Percentiles rank a stretch among this genome's conserved stretches.
Evolutionary conservation across 2,797 vertebrate genomes (phyloP).

Genomic region (Enoplosus armatus): DNA sequence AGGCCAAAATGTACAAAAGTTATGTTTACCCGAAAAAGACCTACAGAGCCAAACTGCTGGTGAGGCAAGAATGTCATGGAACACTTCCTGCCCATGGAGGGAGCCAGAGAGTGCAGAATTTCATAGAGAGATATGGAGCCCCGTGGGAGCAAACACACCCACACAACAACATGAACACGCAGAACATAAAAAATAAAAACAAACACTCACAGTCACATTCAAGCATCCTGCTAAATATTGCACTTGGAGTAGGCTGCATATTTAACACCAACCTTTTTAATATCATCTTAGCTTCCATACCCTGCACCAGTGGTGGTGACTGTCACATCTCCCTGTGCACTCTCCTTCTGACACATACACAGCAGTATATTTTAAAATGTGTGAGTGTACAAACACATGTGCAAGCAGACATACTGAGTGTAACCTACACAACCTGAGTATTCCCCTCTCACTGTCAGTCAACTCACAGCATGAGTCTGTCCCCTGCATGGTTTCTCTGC

Average conservation of each 20-base stretch:
- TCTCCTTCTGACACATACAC: conserved; percentile 8
- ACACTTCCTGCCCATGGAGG: conserved; percentile 73
- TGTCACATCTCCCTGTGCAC: background rate
- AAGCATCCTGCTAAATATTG: conserved; percentile 60
- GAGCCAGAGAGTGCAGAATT: conserved; percentile 79
- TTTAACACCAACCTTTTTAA: conserved; percentile 38
- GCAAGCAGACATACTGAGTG: conserved; percentile 42
- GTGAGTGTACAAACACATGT: conserved; percentile 40
- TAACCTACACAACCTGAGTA: conserved; percentile 41
- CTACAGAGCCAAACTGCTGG: conserved; percentile 10
- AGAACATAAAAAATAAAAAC: conserved; percentile 60
- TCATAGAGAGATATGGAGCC: conserved; percentile 48
- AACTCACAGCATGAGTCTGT: conserved; percentile 71
- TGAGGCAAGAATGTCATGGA: conserved; percentile 14
- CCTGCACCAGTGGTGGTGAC: conserved; percentile 19
- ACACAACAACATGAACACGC: conserved; percentile 61
- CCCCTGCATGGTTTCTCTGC: conserved; percentile 70
- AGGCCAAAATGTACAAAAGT: background rate
- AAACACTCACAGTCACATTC: conserved; percentile 35
- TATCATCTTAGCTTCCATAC: conserved; percentile 20
- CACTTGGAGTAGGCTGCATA: conserved; percentile 47
- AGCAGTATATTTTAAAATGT: conserved; percentile 30
- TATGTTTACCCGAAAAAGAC: conserved; percentile 2
- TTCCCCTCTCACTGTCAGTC: conserved; percentile 68
- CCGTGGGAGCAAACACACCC: conserved; percentile 69